phyloP scores from a whole-genome alignment of 2,888 invertebrate genomes.

The Coenonympha arcania region DNA sequence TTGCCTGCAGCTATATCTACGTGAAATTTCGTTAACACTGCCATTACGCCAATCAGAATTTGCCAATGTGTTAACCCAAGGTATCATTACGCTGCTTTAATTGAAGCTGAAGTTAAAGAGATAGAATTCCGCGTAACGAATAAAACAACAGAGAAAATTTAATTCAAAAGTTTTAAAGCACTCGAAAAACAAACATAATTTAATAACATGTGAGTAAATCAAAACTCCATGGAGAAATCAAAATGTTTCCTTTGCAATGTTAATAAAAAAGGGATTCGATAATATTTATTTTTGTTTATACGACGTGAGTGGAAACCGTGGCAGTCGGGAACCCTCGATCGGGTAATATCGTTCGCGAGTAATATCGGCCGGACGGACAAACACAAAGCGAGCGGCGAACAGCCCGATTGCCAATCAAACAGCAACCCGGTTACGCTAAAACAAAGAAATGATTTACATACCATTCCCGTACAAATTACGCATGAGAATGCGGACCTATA shows the following conservation, averaged over 20 bases:
- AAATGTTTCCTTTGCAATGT: not conserved
- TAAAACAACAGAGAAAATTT: too few relatives aligned
- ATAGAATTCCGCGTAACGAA: too few relatives aligned
- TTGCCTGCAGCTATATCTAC: too few relatives aligned
- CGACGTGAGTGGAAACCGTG: not conserved
- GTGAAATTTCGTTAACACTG: too few relatives aligned
- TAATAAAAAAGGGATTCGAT: not conserved
- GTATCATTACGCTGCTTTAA: too few relatives aligned
- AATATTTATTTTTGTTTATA: not conserved
- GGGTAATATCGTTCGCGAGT: not conserved
- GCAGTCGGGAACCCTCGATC: not conserved
- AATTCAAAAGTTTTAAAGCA: not conserved
- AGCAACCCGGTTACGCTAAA: not conserved
- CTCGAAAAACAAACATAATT: not conserved
- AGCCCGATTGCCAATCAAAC: slow-evolving; percentile 3
- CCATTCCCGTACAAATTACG: not conserved
- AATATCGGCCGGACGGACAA: not conserved
- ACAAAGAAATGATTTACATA: slow-evolving; percentile 8
- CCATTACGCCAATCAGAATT: too few relatives aligned
- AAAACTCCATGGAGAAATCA: not conserved
- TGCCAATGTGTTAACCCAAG: too few relatives aligned
- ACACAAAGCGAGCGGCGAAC: not conserved
- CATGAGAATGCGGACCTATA: not conserved
- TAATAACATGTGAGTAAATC: too few relatives aligned
- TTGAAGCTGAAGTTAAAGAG: too few relatives aligned